Conservation (phyloP, 2,888 invertebrate genomes). For the Xanthia icteritia region DNA sequence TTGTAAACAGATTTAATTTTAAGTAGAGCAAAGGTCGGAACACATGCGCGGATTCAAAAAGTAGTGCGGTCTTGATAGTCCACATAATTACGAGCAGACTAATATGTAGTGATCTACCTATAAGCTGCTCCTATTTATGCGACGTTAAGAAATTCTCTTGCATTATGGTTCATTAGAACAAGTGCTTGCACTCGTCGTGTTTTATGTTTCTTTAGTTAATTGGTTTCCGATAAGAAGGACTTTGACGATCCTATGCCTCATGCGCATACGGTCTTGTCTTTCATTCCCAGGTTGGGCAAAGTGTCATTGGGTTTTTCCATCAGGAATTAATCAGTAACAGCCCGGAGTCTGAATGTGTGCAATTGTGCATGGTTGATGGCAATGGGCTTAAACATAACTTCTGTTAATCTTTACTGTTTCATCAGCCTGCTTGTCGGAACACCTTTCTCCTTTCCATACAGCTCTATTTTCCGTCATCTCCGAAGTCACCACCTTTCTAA, state of each 20-base stretch:
- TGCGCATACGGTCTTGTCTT: not conserved
- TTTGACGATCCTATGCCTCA: slow-evolving; percentile 7
- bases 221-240: not conserved
- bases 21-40: slow-evolving; percentile 26
- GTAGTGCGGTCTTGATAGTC: not conserved
- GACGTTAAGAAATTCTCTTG: slow-evolving; percentile 2
- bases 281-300: not conserved
- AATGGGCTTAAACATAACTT: not conserved
- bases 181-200: not conserved
- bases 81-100: no score
- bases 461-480: not conserved
- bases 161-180: not conserved
- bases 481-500: not conserved
- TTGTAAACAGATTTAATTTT: slow-evolving; percentile 26
- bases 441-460: not conserved
- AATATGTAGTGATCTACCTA: not conserved
- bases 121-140: slow-evolving; percentile 14
- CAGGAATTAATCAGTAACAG: no score
- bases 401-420: not conserved
- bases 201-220: slow-evolving; percentile 12
- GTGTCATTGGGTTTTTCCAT: no score
- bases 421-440: no score
- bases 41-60: not conserved
- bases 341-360: no score
- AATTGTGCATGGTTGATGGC: no score